phyloP scores from a whole-genome alignment of 2,888 invertebrate species.

The Urechis unicinctus region DNA sequence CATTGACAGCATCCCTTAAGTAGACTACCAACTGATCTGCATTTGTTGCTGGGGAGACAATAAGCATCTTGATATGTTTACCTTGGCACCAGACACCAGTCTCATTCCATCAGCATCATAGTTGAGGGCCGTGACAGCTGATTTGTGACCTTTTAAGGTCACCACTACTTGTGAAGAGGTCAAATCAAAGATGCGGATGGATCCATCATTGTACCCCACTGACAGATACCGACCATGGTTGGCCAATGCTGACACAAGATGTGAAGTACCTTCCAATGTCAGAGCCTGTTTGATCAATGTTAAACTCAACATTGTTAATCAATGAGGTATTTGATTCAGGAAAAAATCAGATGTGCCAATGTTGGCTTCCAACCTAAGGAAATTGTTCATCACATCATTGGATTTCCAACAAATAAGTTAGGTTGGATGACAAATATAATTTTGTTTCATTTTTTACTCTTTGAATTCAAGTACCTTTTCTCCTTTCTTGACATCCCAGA shows the following conservation, averaged over 20 bases:
- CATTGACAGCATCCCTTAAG: too few species aligned
- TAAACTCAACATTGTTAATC: neutral
- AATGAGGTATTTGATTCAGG: neutral
- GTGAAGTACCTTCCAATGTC: constrained; percentile 73
- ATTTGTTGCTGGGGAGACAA: too few species aligned
- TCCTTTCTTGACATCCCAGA: constrained; percentile 72
- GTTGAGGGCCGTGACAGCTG: constrained; percentile 72
- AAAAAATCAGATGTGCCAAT: neutral
- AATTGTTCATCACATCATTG: too few species aligned
- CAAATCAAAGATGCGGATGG: constrained; percentile 75
- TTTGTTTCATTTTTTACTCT: too few species aligned
- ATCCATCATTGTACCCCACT: constrained; percentile 86
- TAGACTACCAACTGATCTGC: too few species aligned
- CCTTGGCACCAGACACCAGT: constrained; percentile 83
- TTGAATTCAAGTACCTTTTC: too few species aligned
- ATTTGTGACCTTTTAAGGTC: constrained; percentile 76
- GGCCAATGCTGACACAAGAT: constrained; percentile 71
- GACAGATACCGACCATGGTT: constrained; percentile 71
- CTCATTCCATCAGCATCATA: constrained; percentile 76
- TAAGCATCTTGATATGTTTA: constrained; percentile 21
- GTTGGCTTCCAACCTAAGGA: too few species aligned
- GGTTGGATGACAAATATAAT: too few species aligned
- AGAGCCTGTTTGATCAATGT: too few species aligned
- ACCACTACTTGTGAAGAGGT: constrained; percentile 59
- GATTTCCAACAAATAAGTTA: too few species aligned